Base-by-base conservation (phyloP, 37 sponge, comb jelly and placozoan genomes). In the Cliona cf. orientalis region DNA sequence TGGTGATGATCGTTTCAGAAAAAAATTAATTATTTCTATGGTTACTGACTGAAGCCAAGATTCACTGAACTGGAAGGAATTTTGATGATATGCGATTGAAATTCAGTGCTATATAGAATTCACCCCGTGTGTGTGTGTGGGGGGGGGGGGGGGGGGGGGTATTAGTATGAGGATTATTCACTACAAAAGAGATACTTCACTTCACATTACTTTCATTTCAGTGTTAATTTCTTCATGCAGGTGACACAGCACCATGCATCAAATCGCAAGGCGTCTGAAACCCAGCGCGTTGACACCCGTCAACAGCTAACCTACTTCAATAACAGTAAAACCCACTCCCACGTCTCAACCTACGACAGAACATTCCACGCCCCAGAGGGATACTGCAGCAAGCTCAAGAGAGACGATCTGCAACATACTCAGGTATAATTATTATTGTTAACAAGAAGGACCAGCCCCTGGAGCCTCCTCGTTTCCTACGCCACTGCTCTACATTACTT, bases 361-460 rank as follows among this genome's bases (percentile, higher is more conserved):
- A 77, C 91, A 43, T 95, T 95, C 70, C 89, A 93, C 35, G 57
- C 84, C 21, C n/a, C 80, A 62, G 99, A 98, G 32, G 96, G 96
- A 0, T 98, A 96, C 87, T 79, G 65, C 77, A 44, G 71, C 41
- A 95, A 93, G 63, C 86, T 91, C 45, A 88, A 96, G 74, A 69
- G 99, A 76, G 99, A 95, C 41, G 99, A 98, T 59, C 67, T 85
- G 56, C 62, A 91, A 38, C 94, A 98, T 76, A 95, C 90, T 23
- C 91, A 82, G 39, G 67, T 39, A 65, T 61, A 19, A n/a, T n/a
- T n/a, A n/a, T n/a, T n/a, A n/a, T n/a, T n/a, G n/a, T n/a, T n/a
- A n/a, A n/a, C n/a, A n/a, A n/a, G n/a, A n/a, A n/a, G n/a, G n/a
- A n/a, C n/a, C n/a, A n/a, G n/a, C n/a, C n/a, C n/a, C n/a, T n/a